A percentile compares a stretch with the other conserved stretches of the same genome.
phyloP scores from a whole-genome alignment of 2,113 vertebrate genomes.

The Trogon melanurus region DNA sequence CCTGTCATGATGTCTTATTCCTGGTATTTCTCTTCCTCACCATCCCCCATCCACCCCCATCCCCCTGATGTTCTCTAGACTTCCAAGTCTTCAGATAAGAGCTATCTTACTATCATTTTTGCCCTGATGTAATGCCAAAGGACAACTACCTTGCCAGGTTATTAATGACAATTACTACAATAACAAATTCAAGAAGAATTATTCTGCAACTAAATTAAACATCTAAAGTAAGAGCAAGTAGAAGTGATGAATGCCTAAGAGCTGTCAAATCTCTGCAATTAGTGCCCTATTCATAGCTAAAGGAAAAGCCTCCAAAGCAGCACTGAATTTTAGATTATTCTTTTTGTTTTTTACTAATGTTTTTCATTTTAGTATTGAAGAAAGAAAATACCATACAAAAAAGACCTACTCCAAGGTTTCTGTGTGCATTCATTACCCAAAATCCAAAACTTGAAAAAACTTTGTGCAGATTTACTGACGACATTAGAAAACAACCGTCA shows the following conservation, averaged over 20 bases:
- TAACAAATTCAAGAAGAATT: background rate
- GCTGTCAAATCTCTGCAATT: constrained; percentile 37
- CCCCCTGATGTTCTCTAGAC: background rate
- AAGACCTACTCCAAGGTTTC: background rate
- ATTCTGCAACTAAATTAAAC: constrained; percentile 26
- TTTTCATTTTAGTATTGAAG: background rate
- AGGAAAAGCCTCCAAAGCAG: constrained; percentile 16
- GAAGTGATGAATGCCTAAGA: background rate
- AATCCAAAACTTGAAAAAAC: background rate
- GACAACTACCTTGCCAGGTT: background rate
- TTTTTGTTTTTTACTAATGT: background rate
- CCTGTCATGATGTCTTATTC: background rate
- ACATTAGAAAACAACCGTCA: background rate
- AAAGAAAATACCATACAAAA: background rate
- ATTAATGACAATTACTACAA: constrained; percentile 16
- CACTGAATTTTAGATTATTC: background rate
- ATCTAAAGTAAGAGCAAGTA: constrained; percentile 15
- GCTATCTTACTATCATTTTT: background rate
- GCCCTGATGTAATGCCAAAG: background rate
- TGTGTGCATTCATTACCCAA: background rate
- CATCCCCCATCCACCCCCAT: accelerated
- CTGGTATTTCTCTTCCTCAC: background rate
- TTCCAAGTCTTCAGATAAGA: background rate
- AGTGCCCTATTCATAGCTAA: constrained; percentile 4
- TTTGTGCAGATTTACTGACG: background rate